These are phyloP conservation scores for Dryoscopus gambensis DNA, from an alignment of 2,113 vertebrate genomes.

Conservation along the genomic window DNA sequence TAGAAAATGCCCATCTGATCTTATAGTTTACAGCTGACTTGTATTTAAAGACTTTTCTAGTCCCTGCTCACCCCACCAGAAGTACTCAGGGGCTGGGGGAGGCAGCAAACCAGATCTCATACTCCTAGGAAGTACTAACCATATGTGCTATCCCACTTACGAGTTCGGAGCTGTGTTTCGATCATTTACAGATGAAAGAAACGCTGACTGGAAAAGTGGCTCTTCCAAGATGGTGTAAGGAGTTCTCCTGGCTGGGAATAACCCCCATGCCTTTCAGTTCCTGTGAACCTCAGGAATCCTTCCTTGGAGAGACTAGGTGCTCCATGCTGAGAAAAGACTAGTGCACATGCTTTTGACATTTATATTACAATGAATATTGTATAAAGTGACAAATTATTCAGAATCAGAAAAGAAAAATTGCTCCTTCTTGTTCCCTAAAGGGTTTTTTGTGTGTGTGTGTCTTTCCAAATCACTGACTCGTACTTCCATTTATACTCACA, in stretches of 20 bases:
- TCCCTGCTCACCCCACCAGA: not conserved
- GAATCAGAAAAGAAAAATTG: not conserved
- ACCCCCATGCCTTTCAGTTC: not conserved
- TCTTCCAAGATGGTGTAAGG: not conserved
- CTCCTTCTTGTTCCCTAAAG: not conserved
- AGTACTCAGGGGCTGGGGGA: not conserved
- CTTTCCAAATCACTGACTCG: slow-evolving; percentile 20
- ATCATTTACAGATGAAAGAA: not conserved
- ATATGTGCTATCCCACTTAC: not conserved
- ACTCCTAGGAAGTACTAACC: not conserved
- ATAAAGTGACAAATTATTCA: not conserved
- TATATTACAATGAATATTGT: not conserved
- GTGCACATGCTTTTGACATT: not conserved
- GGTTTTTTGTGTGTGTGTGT: not conserved
- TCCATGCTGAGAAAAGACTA: not conserved
- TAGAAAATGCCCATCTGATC: not conserved
- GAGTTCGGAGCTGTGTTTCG: not conserved
- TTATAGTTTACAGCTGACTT: not conserved
- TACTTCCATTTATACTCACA: slow-evolving; percentile 16
- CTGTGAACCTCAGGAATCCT: not conserved
- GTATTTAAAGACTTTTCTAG: not conserved
- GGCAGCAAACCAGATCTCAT: not conserved
- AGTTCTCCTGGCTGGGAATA: not conserved
- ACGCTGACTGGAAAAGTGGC: not conserved
- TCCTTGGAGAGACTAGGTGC: not conserved